Evolutionary conservation across 2,888 invertebrate genomes (phyloP), one percentile per base, ranked within the genome.

Genomic region (Drosophila glabriapex): DNA sequence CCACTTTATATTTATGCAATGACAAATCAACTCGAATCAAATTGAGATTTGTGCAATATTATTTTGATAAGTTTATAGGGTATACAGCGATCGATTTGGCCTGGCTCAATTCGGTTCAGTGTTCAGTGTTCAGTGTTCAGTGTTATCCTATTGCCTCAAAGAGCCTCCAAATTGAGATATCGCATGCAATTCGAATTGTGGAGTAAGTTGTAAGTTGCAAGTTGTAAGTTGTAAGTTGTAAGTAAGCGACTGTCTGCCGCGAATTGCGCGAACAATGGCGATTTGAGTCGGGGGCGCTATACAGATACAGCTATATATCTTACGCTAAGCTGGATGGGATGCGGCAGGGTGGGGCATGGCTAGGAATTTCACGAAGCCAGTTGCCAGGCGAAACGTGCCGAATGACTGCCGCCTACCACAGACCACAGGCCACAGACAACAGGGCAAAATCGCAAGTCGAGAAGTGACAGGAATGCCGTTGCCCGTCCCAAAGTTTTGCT

Each of bases 131-230:
- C 35, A 33, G 53, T 62, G 60, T 53, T 14, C 39, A 37, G 53
- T 63, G 60, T 41, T 65, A 54, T 74, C 78, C 67, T 65, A 71
- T 72, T 75, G 68, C 58, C 65, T 61, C 83, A 88, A 76, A 78
- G 83, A 82, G 77, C 43, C 59, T 55, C 80, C 78, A 91, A 92
- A 91, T 91, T 91, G 88, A 91, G 91, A 91, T 91, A 91, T 92
- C 87, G 84, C 85, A 83, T 80, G 89, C 82, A 78, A 74, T 80
- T 63, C 65, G 72, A 68, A 73, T 69, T 73, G 78, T 68, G 73
- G 73, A 76, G 62, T 90, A 73, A 89, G 91, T 85, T 85, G 90
- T 91, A 90, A 79, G 66, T 72, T 39, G 90, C 84, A 89, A 80
- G 65, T 71, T 37, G 59, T 85, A 72, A 89, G 91, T 85, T 85